phyloP scores from a whole-genome alignment of 2,888 invertebrate species.

The Thereva nobilitata region DNA sequence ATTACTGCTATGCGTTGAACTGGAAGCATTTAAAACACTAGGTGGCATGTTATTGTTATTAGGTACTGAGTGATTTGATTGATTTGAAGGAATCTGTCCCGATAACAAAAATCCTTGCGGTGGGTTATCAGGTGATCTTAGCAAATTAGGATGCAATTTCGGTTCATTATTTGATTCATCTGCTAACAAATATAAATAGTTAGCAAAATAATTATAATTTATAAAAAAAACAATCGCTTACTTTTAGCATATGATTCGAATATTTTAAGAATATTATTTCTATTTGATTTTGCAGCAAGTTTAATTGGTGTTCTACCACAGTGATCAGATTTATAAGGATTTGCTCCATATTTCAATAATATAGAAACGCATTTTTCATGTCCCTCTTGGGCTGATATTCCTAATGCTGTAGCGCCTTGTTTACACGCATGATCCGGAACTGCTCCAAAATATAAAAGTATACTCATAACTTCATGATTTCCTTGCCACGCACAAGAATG shows the following conservation, averaged over 20 bases:
- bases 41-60: slow-evolving; percentile 51
- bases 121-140: slow-evolving; percentile 56
- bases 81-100: slow-evolving; percentile 37
- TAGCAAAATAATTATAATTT: slow-evolving; percentile 9
- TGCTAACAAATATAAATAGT: slow-evolving; percentile 42
- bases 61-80: slow-evolving; percentile 44
- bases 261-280: slow-evolving; percentile 79
- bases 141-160: slow-evolving; percentile 56
- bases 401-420: slow-evolving; percentile 93
- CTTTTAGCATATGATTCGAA: slow-evolving; percentile 70
- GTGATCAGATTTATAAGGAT: slow-evolving; percentile 82
- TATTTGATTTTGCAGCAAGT: slow-evolving; percentile 90
- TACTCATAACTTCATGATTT: slow-evolving; percentile 79
- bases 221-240: slow-evolving; percentile 45
- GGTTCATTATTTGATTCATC: slow-evolving; percentile 56
- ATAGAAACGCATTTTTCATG: slow-evolving; percentile 89
- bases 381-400: slow-evolving; percentile 95
- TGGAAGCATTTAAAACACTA: slow-evolving; percentile 55
- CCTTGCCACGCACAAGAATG: slow-evolving; percentile 98
- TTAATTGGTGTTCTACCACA: slow-evolving; percentile 85
- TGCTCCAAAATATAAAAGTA: slow-evolving; percentile 80
- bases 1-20: slow-evolving; percentile 58
- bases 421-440: slow-evolving; percentile 88
- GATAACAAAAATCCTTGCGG: slow-evolving; percentile 37
- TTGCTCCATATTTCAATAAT: slow-evolving; percentile 80